Conservation (phyloP, 2,888 invertebrate genomes). For the Hoplodrina blanda region DNA sequence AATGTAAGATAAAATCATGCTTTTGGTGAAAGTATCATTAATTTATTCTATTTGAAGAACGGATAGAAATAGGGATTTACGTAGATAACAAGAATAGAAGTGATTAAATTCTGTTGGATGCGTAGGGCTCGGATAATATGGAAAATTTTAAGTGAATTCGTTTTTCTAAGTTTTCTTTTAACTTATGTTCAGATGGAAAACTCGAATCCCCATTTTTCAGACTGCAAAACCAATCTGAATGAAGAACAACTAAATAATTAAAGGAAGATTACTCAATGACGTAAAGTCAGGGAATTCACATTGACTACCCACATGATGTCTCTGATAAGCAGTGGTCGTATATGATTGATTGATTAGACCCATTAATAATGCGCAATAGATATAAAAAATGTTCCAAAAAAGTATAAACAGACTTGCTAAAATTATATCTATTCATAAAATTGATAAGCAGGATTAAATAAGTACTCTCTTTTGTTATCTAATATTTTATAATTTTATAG, state of each 20-base stretch:
- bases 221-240: not conserved
- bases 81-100: conserved; percentile 57
- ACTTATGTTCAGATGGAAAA: not conserved
- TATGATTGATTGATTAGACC: conserved; percentile 3
- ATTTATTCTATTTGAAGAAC: conserved; percentile 63
- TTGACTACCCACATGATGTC: not conserved
- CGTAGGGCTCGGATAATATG: not conserved
- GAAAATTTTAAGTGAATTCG: not conserved
- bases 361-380: not conserved
- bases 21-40: conserved; percentile 54
- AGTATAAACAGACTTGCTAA: not conserved
- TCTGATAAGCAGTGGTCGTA: conserved; percentile 15
- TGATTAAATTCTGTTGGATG: conserved; percentile 38
- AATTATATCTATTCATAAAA: not conserved
- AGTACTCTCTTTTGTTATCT: not conserved
- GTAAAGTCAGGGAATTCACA: conserved; percentile 28
- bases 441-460: not conserved
- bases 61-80: conserved; percentile 60
- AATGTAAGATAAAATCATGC: conserved; percentile 69
- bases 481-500: not conserved
- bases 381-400: not conserved
- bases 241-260: not conserved
- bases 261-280: conserved; percentile 16
- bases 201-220: not conserved
- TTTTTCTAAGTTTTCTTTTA: not conserved